Evolutionary conservation across 2,797 vertebrate genomes (phyloP).

Genomic region (Pseudomugil gertrudae): DNA sequence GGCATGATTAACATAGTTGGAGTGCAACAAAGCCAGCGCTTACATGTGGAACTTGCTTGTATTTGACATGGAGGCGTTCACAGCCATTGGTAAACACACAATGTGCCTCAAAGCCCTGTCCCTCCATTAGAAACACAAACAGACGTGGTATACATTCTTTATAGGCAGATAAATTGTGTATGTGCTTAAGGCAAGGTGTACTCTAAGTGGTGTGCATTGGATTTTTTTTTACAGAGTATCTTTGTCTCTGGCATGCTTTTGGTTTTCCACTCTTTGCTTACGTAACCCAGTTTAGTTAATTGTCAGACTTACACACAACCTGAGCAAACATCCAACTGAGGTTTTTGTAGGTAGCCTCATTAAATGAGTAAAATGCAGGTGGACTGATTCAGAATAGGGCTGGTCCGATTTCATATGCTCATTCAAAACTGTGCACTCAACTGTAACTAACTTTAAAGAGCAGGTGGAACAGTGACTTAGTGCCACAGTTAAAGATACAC

Average conservation of each 20-base stretch:
- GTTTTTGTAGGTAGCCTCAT: not conserved
- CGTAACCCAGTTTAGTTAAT: not conserved
- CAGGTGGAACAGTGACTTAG: conserved; percentile 13
- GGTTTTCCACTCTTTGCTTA: not conserved
- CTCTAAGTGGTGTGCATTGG: not conserved
- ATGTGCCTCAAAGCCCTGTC: conserved; percentile 33
- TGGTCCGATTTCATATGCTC: conserved; percentile 21
- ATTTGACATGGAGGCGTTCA: conserved; percentile 75
- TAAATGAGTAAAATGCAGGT: conserved; percentile 8
- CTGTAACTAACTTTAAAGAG: conserved; percentile 17
- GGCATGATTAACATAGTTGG: not conserved
- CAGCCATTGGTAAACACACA: conserved; percentile 73
- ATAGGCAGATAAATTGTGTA: not conserved
- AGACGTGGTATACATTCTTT: conserved; percentile 4
- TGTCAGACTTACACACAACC: not conserved
- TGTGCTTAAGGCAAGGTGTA: conserved; percentile 36
- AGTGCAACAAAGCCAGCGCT: conserved; percentile 6
- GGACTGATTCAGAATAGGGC: conserved; percentile 13
- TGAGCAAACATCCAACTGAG: conserved; percentile 30
- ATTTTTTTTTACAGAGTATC: conserved; percentile 5
- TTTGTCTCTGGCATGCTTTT: not conserved
- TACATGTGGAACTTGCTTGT: conserved; percentile 48
- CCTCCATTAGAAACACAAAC: conserved; percentile 26
- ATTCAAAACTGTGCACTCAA: conserved; percentile 12
- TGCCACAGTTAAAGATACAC: conserved; percentile 2